Percentiles rank a stretch among this genome's conserved stretches.
Evolutionary conservation across 2,113 vertebrate genomes (phyloP).

Genomic region (Salvelinus sp.): DNA sequence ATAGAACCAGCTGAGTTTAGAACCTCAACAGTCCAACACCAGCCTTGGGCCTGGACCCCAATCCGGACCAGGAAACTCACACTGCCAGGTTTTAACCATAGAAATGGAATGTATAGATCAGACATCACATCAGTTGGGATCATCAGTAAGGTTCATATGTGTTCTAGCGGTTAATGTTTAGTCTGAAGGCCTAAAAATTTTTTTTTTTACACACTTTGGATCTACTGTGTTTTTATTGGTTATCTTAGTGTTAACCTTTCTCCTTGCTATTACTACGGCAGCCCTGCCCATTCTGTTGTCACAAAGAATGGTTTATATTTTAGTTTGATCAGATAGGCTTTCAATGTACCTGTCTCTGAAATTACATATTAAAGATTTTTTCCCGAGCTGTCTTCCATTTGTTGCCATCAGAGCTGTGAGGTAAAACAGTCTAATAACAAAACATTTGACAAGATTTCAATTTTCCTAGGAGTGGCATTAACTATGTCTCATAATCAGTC

Average conservation of each 20-base stretch:
- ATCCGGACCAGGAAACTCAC: no score
- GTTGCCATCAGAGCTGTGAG: no score
- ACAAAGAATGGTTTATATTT: slow-evolving; percentile 28
- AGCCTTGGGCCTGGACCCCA: not conserved
- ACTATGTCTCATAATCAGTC: not conserved
- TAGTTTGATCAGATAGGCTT: slow-evolving; percentile 6
- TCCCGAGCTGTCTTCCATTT: not conserved
- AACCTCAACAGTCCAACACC: slow-evolving; percentile 18
- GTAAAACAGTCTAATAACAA: not conserved
- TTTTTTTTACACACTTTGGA: not conserved
- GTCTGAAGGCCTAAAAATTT: no score
- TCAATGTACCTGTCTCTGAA: slow-evolving; percentile 10
- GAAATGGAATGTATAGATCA: no score
- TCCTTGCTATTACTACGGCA: slow-evolving; percentile 14
- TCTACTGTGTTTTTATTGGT: not conserved
- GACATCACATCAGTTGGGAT: not conserved
- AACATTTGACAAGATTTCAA: not conserved
- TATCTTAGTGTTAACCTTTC: slow-evolving; percentile 1
- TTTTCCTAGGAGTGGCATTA: no score
- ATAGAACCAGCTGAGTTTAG: slow-evolving; percentile 44
- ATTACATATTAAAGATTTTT: slow-evolving; percentile 52
- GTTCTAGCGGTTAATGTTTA: not conserved
- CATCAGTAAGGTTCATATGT: not conserved
- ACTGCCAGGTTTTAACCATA: no score
- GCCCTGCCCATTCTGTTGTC: slow-evolving; percentile 7